A percentile compares a stretch with the other conserved stretches of the same genome.
These are phyloP conservation scores for Ibycter americanus DNA, from an alignment of 2,797 vertebrate species.

Conservation along the genomic window DNA sequence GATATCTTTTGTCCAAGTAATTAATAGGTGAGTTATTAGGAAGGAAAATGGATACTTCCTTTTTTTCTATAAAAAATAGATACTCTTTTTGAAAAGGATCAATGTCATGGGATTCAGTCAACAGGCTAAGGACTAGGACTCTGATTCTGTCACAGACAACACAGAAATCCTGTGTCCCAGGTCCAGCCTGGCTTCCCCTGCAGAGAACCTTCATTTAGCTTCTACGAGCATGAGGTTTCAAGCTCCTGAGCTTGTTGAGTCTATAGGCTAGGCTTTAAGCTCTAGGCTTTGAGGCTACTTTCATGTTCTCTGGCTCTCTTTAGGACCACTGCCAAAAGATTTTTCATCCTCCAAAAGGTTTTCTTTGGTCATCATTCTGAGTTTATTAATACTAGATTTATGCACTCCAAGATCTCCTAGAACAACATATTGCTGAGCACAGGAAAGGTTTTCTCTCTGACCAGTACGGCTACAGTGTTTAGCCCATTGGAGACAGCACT, in stretches of 20 bases:
- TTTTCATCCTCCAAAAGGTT: neutral
- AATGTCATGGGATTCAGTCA: neutral
- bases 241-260: neutral
- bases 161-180: neutral
- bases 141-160: neutral
- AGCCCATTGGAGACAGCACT: neutral
- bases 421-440: neutral
- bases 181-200: neutral
- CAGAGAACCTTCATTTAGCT: neutral
- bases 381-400: neutral
- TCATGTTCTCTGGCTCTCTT: neutral
- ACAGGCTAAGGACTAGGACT: neutral
- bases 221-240: neutral
- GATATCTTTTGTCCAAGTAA: neutral
- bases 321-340: neutral
- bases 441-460: neutral
- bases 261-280: neutral
- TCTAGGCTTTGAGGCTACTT: neutral
- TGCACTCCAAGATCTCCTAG: neutral
- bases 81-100: neutral
- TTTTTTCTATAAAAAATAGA: neutral
- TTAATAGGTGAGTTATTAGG: neutral
- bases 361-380: neutral
- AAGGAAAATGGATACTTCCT: neutral
- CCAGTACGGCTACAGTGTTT: rapidly evolving